phyloP scores from a whole-genome alignment of 1,140 invertebrate species.

The Drosophila melanica region DNA sequence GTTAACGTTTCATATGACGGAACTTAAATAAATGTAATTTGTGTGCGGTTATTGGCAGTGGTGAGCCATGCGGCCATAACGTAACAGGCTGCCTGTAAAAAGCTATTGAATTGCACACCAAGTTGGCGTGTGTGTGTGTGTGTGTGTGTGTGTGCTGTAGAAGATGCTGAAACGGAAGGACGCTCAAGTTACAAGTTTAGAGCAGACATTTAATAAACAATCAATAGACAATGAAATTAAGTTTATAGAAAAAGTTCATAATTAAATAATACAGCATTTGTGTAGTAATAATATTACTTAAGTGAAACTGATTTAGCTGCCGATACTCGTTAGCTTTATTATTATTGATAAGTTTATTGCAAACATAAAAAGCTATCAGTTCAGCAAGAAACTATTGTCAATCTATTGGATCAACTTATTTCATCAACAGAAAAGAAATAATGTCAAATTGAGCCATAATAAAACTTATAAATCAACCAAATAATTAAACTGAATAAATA shows the following conservation, averaged over 20 bases:
- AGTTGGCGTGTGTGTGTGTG: constrained; percentile 6
- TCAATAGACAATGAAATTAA: constrained; percentile 45
- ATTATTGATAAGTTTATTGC: no score
- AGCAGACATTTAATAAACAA: constrained; percentile 29
- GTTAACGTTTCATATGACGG: constrained; percentile 78
- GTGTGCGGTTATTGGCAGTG: constrained; percentile 73
- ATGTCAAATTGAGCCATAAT: no score
- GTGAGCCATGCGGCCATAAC: constrained; percentile 45
- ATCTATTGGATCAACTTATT: no score
- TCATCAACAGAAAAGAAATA: no score
- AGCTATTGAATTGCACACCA: constrained; percentile 29
- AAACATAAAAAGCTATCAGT: no score
- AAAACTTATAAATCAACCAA: no score
- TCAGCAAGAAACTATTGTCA: no score
- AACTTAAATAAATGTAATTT: constrained; percentile 81
- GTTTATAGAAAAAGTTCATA: constrained; percentile 30
- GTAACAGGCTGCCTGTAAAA: constrained; percentile 37
- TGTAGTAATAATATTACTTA: constrained; percentile 1
- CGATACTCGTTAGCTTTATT: neutral
- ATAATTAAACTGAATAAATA: no score
- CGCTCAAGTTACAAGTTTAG: constrained; percentile 16
- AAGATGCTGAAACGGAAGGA: constrained; percentile 5
- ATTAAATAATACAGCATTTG: constrained; percentile 22
- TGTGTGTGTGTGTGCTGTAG: constrained; percentile 21
- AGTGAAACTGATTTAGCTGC: neutral